Conservation (phyloP, 2,797 vertebrate species). For the Vireo griseus region DNA sequence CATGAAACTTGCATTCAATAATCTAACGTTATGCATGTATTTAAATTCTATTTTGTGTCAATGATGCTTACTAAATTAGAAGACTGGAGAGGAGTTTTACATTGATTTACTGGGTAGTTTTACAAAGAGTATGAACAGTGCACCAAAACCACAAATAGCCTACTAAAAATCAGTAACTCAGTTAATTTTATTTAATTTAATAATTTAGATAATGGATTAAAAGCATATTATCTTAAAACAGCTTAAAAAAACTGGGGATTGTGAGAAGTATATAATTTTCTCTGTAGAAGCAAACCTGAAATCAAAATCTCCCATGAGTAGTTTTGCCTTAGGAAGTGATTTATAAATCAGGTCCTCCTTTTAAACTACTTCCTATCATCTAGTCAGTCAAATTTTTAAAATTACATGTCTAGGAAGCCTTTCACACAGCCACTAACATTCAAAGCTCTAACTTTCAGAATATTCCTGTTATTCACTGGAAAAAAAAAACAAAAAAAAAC, state of each 20-base stretch:
- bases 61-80: background rate
- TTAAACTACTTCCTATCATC: background rate
- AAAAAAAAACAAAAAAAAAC: background rate
- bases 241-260: background rate
- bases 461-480: background rate
- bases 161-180: background rate
- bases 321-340: background rate
- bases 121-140: background rate
- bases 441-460: background rate
- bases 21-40: background rate
- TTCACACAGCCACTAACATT: background rate
- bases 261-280: background rate
- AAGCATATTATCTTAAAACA: background rate
- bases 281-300: background rate
- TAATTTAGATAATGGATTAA: background rate
- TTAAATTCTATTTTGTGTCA: background rate
- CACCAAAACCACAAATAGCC: background rate
- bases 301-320: background rate
- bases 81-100: background rate
- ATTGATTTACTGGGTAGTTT: background rate
- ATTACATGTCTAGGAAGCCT: background rate
- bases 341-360: background rate
- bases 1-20: background rate
- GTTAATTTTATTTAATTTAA: background rate
- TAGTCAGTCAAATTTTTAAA: background rate